Percentiles rank a stretch among this genome's conserved stretches.
These are phyloP conservation scores for Nansenia antarctica DNA, from an alignment of 2,113 vertebrate genomes.

Conservation along the genomic window DNA sequence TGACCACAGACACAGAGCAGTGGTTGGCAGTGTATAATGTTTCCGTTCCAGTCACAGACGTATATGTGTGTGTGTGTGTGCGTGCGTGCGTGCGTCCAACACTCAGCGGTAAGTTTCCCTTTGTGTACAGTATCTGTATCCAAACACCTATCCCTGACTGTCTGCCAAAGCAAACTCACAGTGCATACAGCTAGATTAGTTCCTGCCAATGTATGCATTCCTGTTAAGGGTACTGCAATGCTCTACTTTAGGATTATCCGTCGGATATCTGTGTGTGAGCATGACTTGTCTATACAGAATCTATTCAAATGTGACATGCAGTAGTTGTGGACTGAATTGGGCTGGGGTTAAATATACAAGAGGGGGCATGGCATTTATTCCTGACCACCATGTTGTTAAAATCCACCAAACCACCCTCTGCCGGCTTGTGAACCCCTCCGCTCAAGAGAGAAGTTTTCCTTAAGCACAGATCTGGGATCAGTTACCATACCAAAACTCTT, in stretches of 20 bases:
- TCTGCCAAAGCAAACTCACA: neutral
- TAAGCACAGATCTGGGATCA: no score
- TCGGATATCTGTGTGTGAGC: neutral
- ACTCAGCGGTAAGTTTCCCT: neutral
- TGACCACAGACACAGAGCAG: constrained; percentile 4
- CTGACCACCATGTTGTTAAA: neutral
- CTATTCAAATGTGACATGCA: no score
- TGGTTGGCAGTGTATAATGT: constrained; percentile 4
- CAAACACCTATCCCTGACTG: neutral
- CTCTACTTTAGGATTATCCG: neutral
- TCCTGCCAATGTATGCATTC: neutral
- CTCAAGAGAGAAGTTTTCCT: no score
- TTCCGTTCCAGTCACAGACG: neutral
- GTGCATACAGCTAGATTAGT: neutral
- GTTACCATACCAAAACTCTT: no score
- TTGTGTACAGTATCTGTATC: constrained; percentile 20
- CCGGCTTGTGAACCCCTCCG: neutral
- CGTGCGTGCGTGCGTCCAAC: neutral
- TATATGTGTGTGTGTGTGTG: constrained; percentile 10
- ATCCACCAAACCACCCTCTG: neutral
- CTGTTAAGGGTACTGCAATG: neutral
- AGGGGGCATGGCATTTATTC: neutral
- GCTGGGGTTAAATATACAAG: neutral
- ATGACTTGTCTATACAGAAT: neutral
- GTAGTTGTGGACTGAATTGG: neutral